phyloP scores from a whole-genome alignment of 1,140 invertebrate genomes.

The Nephotettix cincticeps region DNA sequence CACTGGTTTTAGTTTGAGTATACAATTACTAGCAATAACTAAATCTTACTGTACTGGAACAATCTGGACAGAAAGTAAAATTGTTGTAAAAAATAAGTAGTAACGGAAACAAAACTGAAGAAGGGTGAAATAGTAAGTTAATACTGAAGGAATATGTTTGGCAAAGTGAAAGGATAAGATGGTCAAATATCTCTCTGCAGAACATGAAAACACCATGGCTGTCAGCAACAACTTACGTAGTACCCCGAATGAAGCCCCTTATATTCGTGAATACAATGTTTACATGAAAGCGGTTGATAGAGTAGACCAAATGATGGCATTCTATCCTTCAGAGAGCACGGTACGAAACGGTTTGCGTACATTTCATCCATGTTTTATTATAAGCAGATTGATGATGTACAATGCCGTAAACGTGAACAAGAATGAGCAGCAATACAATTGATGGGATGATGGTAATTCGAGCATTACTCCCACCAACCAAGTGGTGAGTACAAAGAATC shows the following conservation, averaged over 20 bases:
- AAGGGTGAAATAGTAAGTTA: no score
- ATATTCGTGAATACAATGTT: constrained; percentile 33
- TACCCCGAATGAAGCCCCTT: constrained; percentile 16
- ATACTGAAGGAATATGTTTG: no score
- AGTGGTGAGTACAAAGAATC: neutral
- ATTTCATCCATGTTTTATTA: constrained; percentile 30
- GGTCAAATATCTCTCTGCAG: constrained; percentile 22
- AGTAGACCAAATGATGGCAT: constrained; percentile 28
- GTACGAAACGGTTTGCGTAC: constrained; percentile 34
- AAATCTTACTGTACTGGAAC: constrained; percentile 52
- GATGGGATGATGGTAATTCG: neutral
- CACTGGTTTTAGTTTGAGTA: constrained; percentile 47
- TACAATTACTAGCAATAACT: constrained; percentile 45
- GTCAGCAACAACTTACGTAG: neutral
- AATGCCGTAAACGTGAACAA: neutral
- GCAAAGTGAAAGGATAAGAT: constrained; percentile 48
- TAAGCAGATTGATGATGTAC: constrained; percentile 17
- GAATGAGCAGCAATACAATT: neutral
- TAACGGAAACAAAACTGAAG: constrained; percentile 46
- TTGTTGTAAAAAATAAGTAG: constrained; percentile 43
- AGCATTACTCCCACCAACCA: neutral
- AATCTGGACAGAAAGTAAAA: constrained; percentile 45
- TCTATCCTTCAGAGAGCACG: constrained; percentile 34
- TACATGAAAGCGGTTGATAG: constrained; percentile 35
- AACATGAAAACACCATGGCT: constrained; percentile 12